Conservation (phyloP, 2,888 invertebrate genomes). For the Meghimatium bilineatum region DNA sequence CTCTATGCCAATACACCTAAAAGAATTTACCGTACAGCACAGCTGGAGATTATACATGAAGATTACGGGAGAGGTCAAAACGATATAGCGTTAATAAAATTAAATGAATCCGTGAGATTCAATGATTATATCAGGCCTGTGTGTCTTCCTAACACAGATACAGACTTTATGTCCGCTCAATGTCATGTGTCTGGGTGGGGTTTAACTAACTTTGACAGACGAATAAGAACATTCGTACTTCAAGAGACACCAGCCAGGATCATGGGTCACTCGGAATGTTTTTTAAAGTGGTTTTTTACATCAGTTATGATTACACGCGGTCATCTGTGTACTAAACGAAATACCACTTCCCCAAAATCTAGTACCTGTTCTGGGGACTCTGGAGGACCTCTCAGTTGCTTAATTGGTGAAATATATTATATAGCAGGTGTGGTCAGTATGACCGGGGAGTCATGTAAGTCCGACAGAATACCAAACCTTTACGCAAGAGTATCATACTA, state of each 20-base stretch:
- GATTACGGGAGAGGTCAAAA: not conserved
- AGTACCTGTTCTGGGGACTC: slow-evolving; percentile 13
- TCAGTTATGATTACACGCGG: not conserved
- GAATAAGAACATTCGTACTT: not conserved
- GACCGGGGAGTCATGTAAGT: not conserved
- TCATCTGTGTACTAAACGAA: not conserved
- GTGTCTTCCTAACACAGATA: not conserved
- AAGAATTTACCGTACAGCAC: not conserved
- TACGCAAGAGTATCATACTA: not conserved
- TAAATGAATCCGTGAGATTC: not conserved
- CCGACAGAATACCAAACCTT: not conserved
- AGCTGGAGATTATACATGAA: not conserved
- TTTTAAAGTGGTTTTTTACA: not conserved
- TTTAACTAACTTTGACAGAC: too few species aligned
- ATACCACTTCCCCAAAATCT: not conserved
- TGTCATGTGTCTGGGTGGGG: slow-evolving; percentile 27
- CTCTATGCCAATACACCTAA: not conserved
- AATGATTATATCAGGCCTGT: slow-evolving; percentile 22
- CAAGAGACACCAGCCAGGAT: not conserved
- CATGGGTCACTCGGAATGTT: not conserved
- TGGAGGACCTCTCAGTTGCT: slow-evolving; percentile 2
- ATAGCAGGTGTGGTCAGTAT: not conserved
- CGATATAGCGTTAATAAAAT: slow-evolving; percentile 19
- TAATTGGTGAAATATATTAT: not conserved
- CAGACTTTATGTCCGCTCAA: not conserved